Percentiles rank a stretch among this genome's conserved stretches.
phyloP scores from a whole-genome alignment of 2,113 vertebrate species.

The Saguinus imperator region DNA sequence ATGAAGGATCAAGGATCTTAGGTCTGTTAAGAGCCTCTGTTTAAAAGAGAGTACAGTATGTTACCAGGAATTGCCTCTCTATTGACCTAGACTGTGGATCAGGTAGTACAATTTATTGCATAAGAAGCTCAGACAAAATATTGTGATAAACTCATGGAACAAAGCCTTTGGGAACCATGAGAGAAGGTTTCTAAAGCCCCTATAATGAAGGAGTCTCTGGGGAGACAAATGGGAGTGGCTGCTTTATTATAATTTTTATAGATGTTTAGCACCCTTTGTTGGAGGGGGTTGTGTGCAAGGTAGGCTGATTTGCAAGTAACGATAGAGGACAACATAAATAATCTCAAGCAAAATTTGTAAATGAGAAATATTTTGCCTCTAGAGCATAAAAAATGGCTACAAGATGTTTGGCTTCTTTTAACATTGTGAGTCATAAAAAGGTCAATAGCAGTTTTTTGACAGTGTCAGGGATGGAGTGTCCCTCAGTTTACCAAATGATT shows the following conservation, averaged over 20 bases:
- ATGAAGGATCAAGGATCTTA: background rate
- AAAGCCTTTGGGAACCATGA: background rate
- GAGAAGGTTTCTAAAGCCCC: background rate
- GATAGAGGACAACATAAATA: background rate
- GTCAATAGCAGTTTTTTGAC: background rate
- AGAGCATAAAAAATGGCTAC: background rate
- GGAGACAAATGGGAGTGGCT: background rate
- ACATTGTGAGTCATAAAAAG: background rate
- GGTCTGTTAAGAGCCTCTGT: background rate
- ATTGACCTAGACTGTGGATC: background rate
- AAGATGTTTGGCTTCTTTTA: background rate
- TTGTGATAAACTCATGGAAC: background rate
- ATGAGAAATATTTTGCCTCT: background rate
- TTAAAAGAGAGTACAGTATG: background rate
- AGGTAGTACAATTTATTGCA: background rate
- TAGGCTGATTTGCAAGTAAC: background rate
- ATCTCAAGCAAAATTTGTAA: background rate
- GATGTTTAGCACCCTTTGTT: background rate
- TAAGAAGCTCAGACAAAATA: background rate
- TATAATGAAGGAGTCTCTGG: background rate
- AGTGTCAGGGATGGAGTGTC: background rate
- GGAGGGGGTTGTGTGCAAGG: background rate
- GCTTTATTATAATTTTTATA: background rate
- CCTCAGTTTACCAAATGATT: background rate
- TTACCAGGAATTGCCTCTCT: background rate